Base-by-base conservation (phyloP, 2,888 invertebrate species). In the Antheraea assamensis region DNA sequence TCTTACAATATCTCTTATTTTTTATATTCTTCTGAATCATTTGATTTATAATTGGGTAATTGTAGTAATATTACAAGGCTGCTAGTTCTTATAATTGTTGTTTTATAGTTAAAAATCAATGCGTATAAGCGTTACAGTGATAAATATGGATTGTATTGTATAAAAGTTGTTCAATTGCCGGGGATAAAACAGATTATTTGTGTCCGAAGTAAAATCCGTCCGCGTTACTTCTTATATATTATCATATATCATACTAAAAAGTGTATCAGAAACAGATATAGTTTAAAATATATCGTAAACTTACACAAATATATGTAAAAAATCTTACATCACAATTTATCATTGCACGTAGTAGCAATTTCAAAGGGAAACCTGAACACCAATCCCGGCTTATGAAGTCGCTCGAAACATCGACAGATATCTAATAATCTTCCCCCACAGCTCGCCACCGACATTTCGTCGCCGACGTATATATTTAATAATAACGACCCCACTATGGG, bases 401-500 rank as follows among this genome's bases (percentile, higher is more conserved):
- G 68, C 68, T 68, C 21, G 68, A 31, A 68, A 68, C 68, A 68
- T 35, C 35, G 35, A 68, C 15, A 68, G 68, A 68, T 68, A 74
- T 74, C 71, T 74, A 71, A 74, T 71, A 74, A 74, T 74, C 74
- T 55, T 21, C 24, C 66, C 35, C 24, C 71, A 10, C 52, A 73
- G 64, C 49, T 55, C 81, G 77, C 80, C 80, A 77, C 81, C 81
- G 77, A 84, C 84, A 87, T 90, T 89, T 89, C 88, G 85, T 80
- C 88, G 86, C 84, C 89, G n/a, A n/a, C n/a, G 89, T 92, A 90
- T 91, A 90, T 91, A 90, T 92, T 92, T 90, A 91, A 92, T 91
- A 92, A 90, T 86, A 90, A 86, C 85, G 85, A 80, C 85, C 88
- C 87, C 84, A 86, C 83, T 83, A 84, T 79, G 86, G 86, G 88